Conservation (phyloP, 2,113 vertebrate genomes). For the Takifugu bimaculatus region DNA sequence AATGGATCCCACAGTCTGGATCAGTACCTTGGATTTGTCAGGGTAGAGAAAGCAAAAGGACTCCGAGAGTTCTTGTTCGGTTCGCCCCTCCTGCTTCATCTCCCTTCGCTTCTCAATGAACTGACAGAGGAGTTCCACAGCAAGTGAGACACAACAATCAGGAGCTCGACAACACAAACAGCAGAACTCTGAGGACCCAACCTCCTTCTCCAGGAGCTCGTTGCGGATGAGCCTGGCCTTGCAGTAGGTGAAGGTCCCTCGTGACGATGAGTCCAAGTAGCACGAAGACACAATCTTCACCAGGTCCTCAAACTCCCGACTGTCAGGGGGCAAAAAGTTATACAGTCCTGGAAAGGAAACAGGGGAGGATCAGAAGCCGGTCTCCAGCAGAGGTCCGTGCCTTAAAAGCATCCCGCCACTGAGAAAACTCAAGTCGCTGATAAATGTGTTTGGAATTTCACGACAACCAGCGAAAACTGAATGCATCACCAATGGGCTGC, state of each 20-base stretch:
- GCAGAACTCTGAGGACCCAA: conserved; percentile 42
- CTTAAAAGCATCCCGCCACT: not conserved
- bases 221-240: conserved; percentile 89
- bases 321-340: conserved; percentile 79
- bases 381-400: not conserved
- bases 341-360: conserved; percentile 80
- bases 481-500: not conserved
- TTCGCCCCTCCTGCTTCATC: conserved; percentile 85
- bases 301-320: conserved; percentile 91
- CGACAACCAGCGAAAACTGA: not conserved
- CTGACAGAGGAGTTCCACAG: conserved; percentile 57
- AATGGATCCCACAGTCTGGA: not conserved
- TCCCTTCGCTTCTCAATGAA: conserved; percentile 93
- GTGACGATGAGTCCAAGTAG: conserved; percentile 84
- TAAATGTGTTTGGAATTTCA: too few relatives aligned
- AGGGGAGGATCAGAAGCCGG: conserved; percentile 3
- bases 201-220: conserved; percentile 94
- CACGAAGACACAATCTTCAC: conserved; percentile 87
- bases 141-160: not conserved
- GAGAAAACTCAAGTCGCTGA: too few relatives aligned
- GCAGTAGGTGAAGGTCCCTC: conserved; percentile 84
- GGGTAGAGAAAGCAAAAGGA: conserved; percentile 89
- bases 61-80: conserved; percentile 87
- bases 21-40: conserved; percentile 78
- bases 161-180: not conserved